Conservation (phyloP, 2,797 vertebrate species). For the Salmo trutta region DNA sequence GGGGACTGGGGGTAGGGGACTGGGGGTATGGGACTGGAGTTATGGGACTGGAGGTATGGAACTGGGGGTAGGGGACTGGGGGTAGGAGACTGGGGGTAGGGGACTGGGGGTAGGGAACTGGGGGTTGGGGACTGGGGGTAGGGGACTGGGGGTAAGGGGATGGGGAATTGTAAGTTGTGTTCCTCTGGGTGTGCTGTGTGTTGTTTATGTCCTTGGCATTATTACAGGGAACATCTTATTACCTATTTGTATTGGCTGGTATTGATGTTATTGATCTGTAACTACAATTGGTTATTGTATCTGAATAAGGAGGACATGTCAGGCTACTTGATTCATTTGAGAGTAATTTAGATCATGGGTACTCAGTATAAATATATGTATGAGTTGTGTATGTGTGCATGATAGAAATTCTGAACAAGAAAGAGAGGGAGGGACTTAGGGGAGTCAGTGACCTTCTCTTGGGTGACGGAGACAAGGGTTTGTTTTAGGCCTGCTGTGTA, state of each 20-base stretch:
- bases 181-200: background rate
- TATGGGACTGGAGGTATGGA: too few relatives aligned
- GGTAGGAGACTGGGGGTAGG: too few relatives aligned
- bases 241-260: background rate
- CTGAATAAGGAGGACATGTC: background rate
- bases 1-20: too few relatives aligned
- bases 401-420: background rate
- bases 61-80: too few relatives aligned
- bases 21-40: too few relatives aligned
- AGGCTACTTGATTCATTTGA: background rate
- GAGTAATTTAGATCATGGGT: background rate
- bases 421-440: background rate
- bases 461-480: background rate
- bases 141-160: too few relatives aligned
- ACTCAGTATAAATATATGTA: background rate
- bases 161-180: too few relatives aligned
- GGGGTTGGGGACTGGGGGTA: too few relatives aligned
- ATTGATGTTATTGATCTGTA: background rate
- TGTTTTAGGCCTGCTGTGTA: slow-evolving; percentile 4
- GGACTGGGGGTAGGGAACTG: too few relatives aligned
- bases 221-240: background rate
- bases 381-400: background rate
- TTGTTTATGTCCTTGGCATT: background rate
- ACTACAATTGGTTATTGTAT: background rate
- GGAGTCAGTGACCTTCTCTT: background rate